phyloP scores from a whole-genome alignment of 2,888 invertebrate genomes.

The Acronicta alni region DNA sequence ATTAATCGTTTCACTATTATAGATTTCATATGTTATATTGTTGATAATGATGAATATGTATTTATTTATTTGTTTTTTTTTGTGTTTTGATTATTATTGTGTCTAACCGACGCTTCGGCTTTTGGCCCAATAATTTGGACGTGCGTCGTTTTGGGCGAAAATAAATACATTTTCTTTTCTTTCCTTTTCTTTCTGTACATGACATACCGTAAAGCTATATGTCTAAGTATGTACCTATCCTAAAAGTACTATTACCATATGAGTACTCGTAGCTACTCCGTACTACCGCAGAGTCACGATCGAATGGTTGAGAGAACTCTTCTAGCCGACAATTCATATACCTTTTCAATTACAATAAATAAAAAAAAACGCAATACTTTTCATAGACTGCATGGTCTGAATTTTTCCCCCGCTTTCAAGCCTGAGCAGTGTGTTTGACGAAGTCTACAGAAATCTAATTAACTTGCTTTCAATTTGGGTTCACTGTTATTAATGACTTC shows the following conservation, averaged over 20 bases:
- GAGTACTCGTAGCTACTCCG: conserved; percentile 4
- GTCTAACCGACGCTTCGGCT: no score
- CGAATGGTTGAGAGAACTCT: conserved; percentile 21
- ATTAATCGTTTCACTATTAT: no score
- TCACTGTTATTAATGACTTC: conserved; percentile 19
- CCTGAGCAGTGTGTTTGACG: conserved; percentile 3
- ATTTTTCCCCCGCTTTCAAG: conserved; percentile 8
- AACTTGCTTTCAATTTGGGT: conserved; percentile 22
- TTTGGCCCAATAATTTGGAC: no score
- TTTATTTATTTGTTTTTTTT: no score
- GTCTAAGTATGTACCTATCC: neutral
- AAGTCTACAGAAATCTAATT: conserved; percentile 21
- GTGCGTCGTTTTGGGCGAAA: no score
- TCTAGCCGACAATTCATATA: conserved; percentile 22
- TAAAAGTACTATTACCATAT: neutral
- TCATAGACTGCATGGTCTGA: conserved; percentile 14
- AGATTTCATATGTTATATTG: no score
- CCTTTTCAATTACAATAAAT: conserved; percentile 22
- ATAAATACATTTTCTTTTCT: no score
- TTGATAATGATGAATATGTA: no score
- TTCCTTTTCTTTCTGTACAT: no score
- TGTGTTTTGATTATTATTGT: no score
- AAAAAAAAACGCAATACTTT: conserved; percentile 17
- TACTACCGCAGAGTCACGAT: conserved; percentile 13
- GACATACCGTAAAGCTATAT: no score